phyloP scores from a whole-genome alignment of 2,888 invertebrate species.

The Heliconius sara region DNA sequence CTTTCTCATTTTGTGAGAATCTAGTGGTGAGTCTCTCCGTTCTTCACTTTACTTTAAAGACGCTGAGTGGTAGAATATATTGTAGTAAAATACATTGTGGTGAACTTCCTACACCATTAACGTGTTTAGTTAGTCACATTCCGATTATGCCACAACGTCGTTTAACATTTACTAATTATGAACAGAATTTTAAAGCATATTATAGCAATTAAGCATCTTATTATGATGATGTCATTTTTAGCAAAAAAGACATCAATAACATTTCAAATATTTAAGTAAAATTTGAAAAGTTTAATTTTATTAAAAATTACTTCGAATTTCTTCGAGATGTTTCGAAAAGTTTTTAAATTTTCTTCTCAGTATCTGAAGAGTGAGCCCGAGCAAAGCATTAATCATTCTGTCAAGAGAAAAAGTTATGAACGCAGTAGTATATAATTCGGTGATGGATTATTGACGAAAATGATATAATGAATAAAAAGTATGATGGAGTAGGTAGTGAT shows the following conservation, averaged over 20 bases:
- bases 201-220: neutral
- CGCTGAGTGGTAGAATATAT: no score
- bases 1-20: no score
- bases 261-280: constrained; percentile 51
- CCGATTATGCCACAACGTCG: no score
- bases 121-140: neutral
- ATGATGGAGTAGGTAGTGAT: neutral
- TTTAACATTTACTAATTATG: neutral
- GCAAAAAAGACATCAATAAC: constrained; percentile 27
- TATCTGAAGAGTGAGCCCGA: constrained; percentile 46
- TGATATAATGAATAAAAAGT: constrained; percentile 20
- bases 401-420: constrained; percentile 53
- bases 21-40: no score
- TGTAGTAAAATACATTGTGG: no score
- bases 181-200: neutral
- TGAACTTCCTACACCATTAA: neutral
- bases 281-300: constrained; percentile 52
- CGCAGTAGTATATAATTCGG: constrained; percentile 40
- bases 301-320: constrained; percentile 54
- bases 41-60: no score
- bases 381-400: constrained; percentile 63
- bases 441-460: constrained; percentile 30
- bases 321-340: constrained; percentile 56
- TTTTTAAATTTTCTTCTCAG: constrained; percentile 63
- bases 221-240: neutral